Percentiles rank a stretch among this genome's conserved stretches.
These are phyloP conservation scores for Hemistola chrysoprasaria DNA, from an alignment of 2,888 invertebrate genomes.

Conservation along the genomic window DNA sequence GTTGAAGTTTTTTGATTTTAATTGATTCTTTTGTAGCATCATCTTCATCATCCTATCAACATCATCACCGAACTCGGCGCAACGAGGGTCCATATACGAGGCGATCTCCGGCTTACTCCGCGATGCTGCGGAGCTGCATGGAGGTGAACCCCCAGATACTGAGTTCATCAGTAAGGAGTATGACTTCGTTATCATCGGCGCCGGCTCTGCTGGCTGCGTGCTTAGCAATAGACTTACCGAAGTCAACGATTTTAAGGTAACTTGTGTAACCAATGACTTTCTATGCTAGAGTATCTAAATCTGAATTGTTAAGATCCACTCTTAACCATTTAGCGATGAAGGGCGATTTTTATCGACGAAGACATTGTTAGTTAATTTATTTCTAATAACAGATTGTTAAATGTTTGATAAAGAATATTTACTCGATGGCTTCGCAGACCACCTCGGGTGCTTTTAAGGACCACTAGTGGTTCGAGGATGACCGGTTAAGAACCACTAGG, in stretches of 20 bases:
- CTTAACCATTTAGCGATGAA: no score
- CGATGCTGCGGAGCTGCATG: constrained; percentile 33
- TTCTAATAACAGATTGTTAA: no score
- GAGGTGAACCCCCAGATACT: constrained; percentile 46
- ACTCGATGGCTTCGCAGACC: no score
- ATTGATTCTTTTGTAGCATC: constrained; percentile 10
- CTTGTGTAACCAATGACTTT: no score
- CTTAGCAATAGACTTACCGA: constrained; percentile 66
- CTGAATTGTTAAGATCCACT: no score
- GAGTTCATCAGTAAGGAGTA: constrained; percentile 41
- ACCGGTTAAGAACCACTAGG: no score
- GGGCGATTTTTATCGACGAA: no score
- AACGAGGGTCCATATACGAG: constrained; percentile 37
- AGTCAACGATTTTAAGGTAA: constrained; percentile 55
- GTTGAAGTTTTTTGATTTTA: constrained; percentile 1
- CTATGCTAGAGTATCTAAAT: no score
- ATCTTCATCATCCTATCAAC: constrained; percentile 10
- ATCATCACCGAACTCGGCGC: constrained; percentile 16
- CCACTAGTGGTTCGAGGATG: no score
- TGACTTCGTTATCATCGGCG: constrained; percentile 66
- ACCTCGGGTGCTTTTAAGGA: no score
- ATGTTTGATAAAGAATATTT: no score
- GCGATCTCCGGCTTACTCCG: constrained; percentile 39
- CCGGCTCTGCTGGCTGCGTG: constrained; percentile 62
- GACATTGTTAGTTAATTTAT: no score